Base-by-base conservation (phyloP, 1,140 invertebrate species). In the Vanessa tameamea region DNA sequence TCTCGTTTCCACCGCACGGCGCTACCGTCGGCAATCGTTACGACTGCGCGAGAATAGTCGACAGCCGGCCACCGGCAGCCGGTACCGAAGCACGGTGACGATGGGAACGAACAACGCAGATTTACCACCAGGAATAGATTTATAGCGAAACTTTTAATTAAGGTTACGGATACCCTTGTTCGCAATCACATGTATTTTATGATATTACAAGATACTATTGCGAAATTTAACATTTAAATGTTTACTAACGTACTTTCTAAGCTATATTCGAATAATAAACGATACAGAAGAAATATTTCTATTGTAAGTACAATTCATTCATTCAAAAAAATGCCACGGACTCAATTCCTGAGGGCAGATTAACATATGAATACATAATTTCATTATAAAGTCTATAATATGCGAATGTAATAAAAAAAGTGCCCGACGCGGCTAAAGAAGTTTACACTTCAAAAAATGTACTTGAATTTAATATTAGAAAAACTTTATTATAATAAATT, bases 81-180 rank as follows among this genome's bases (percentile, higher is more conserved):
- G 72, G 15, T 23, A 59, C 48, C 57, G 65, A 14, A 68, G 63
- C 53, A 64, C 61, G 47, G 51, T 59, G 70, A 75, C 57, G 75
- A 6, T 23, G 69, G 64, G 43, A 15, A 67, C 74, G 76, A 74
- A 78, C 64, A 66, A 69, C 69, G 64, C 73, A 76, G 72, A 83
- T 85, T 87, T 88, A 82, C 80, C 81, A 80, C 81, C 81, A 76
- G 76, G 78, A 83, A 81, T 84, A 87, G 85, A 91, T 90, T 92
- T 88, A 88, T 89, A 81, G 81, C 81, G 73, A 82, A 92, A 92
- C 87, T 90, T 90, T 82, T 89, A 90, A 92, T 89, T 86, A 83
- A 84, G 80, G 82, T 86, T 83, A 83, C 84, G 87, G 83, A 89
- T 87, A 82, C 77, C 84, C 75, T 83, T 82, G 82, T 69, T 80